phyloP scores from a whole-genome alignment of 2,888 invertebrate species.

The Patella caerulea region DNA sequence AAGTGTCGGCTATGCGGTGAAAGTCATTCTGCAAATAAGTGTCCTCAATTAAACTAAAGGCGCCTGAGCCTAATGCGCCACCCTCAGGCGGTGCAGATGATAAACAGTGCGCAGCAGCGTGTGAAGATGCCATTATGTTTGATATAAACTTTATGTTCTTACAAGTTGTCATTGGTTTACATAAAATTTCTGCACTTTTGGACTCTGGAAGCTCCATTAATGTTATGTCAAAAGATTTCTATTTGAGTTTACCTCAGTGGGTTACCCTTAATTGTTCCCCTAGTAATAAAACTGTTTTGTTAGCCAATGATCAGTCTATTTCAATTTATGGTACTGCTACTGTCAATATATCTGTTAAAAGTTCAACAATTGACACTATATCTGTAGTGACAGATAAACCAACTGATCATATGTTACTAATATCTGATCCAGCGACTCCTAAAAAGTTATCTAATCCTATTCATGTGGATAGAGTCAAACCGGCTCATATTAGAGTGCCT shows the following conservation, averaged over 20 bases:
- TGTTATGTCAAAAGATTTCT: background rate
- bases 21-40: background rate
- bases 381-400: background rate
- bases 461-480: slow-evolving; percentile 13
- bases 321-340: background rate
- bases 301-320: background rate
- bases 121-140: background rate
- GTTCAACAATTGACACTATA: background rate
- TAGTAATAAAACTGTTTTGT: background rate
- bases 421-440: background rate
- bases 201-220: background rate
- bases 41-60: background rate
- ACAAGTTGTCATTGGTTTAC: background rate
- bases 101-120: background rate
- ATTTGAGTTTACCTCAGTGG: background rate
- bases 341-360: background rate
- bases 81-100: background rate
- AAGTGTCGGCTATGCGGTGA: background rate
- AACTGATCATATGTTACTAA: background rate
- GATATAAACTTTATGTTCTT: background rate
- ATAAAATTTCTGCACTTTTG: background rate
- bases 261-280: background rate
- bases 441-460: background rate
- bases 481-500: slow-evolving; percentile 11
- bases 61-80: background rate